These are phyloP conservation scores for Boulengeromyrus knoepffleri DNA, from an alignment of 2,113 vertebrate genomes.

Conservation along the genomic window DNA sequence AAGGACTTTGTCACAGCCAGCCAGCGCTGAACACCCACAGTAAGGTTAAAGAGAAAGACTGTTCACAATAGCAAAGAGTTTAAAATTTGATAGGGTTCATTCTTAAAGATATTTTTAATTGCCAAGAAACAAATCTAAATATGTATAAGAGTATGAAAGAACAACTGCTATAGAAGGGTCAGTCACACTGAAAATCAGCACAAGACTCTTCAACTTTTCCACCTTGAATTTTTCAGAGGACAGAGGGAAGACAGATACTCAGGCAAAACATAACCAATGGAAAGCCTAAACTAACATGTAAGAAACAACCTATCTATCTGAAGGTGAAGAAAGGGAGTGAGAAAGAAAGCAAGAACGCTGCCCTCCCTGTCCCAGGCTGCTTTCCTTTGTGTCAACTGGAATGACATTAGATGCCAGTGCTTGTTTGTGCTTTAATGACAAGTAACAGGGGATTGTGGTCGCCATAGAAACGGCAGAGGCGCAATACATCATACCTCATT, in stretches of 20 bases:
- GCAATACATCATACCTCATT: conserved; percentile 79
- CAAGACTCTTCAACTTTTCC: conserved; percentile 34
- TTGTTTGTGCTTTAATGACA: conserved; percentile 78
- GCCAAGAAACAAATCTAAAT: background rate
- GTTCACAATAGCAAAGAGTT: background rate
- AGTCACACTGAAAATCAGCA: conserved; percentile 42
- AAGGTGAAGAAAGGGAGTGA: conserved; percentile 31
- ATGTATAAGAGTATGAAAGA: background rate
- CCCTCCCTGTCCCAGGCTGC: conserved; percentile 26
- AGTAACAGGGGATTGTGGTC: conserved; percentile 73
- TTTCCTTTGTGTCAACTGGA: conserved; percentile 63
- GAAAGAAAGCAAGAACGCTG: background rate
- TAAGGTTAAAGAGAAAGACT: background rate
- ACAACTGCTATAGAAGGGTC: background rate
- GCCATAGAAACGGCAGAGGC: conserved; percentile 76
- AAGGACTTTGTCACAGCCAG: background rate
- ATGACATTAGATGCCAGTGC: conserved; percentile 74
- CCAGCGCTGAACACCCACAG: background rate
- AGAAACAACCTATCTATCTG: conserved; percentile 30
- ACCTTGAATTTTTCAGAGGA: conserved; percentile 43
- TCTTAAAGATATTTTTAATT: background rate
- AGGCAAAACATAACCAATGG: background rate
- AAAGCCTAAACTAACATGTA: background rate
- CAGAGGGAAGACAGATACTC: conserved; percentile 4
- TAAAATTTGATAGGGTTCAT: background rate